phyloP scores from a whole-genome alignment of 1,140 invertebrate species.

The Scaptomyza graminum region DNA sequence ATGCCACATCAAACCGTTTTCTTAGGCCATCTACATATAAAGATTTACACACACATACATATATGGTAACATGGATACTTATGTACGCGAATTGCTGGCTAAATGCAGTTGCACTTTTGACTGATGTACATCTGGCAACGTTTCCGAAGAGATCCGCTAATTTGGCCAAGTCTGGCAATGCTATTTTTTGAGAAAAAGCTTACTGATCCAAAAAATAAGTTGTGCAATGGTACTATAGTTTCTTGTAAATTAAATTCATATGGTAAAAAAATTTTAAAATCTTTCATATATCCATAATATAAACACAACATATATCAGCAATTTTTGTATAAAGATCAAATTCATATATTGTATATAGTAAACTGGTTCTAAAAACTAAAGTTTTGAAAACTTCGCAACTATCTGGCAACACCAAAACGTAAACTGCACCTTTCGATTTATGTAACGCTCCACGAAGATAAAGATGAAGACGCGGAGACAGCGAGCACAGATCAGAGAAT shows the following conservation, averaged over 20 bases:
- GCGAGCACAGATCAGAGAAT: conserved; percentile 15
- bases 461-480: conserved; percentile 23
- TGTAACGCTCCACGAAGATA: conserved; percentile 10
- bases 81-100: not conserved
- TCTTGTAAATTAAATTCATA: too few species aligned
- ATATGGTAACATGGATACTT: not conserved
- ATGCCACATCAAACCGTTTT: conserved; percentile 39
- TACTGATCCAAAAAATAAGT: too few species aligned
- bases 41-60: conserved; percentile 1
- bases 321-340: too few species aligned
- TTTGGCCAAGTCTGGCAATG: conserved; percentile 1
- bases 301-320: too few species aligned
- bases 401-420: not conserved
- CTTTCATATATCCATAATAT: too few species aligned
- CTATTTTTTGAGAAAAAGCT: too few species aligned
- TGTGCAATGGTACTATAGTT: too few species aligned
- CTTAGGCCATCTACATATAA: conserved; percentile 10
- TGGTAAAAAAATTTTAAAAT: too few species aligned
- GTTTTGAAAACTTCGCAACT: not conserved
- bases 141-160: not conserved
- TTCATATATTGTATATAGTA: too few species aligned
- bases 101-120: conserved; percentile 9
- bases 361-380: not conserved
- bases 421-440: conserved; percentile 8
- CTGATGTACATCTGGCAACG: conserved; percentile 34